Percentiles rank a stretch among this genome's conserved stretches.
Conservation (phyloP, 2,888 invertebrate species). For the Lochmaea capreae region DNA sequence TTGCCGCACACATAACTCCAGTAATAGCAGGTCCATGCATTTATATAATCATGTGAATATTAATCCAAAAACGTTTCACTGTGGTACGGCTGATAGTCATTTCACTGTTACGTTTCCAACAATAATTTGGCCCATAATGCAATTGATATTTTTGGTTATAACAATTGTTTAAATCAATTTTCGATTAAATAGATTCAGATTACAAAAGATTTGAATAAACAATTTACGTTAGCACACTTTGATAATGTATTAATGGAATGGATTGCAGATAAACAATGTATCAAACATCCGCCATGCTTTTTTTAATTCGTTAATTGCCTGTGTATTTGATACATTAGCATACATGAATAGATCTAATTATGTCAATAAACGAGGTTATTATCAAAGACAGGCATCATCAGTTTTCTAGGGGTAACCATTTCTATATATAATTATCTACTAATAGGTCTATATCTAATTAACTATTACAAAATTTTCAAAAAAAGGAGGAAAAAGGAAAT, state of each 20-base stretch:
- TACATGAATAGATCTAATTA: not conserved
- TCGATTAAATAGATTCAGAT: slow-evolving; percentile 16
- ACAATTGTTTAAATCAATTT: slow-evolving; percentile 4
- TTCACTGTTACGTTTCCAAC: slow-evolving; percentile 9
- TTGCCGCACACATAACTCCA: not conserved
- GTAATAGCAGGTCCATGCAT: not conserved
- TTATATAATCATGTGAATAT: slow-evolving; percentile 19
- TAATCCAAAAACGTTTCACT: slow-evolving; percentile 28
- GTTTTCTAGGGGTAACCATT: not conserved
- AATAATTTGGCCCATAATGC: slow-evolving; percentile 8
- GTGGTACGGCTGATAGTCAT: slow-evolving; percentile 18
- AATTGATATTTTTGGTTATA: not conserved
- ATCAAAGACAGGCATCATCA: not conserved
- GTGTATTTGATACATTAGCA: not conserved
- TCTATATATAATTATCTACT: not conserved
- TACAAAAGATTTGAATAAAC: slow-evolving; percentile 24
- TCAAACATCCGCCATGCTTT: not conserved
- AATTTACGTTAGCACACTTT: slow-evolving; percentile 4
- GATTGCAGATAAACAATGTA: slow-evolving; percentile 8
- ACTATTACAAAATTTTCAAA: too few relatives aligned
- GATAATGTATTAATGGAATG: slow-evolving; percentile 16
- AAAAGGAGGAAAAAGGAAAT: too few relatives aligned
- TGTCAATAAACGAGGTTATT: not conserved
- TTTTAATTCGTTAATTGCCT: not conserved
- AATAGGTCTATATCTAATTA: too few relatives aligned